Base-by-base conservation (phyloP, 92 coral and sea anemone species). In the Porites evermanni region DNA sequence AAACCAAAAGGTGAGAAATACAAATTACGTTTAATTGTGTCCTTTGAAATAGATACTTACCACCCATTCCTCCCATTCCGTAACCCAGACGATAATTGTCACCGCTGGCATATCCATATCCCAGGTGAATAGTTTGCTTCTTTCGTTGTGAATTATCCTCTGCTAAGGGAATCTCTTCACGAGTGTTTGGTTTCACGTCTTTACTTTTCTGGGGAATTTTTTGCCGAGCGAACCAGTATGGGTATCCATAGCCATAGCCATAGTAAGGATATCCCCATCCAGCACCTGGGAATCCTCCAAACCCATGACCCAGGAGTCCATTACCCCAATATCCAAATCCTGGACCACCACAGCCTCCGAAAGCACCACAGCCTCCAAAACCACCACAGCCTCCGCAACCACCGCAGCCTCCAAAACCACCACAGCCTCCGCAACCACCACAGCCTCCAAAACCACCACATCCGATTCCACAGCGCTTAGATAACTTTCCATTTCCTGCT, bases 61-160 rank as follows among this genome's bases (percentile, higher is more conserved):
- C 99, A 50, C 99, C 99, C 99, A 97, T 97, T 38, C 99, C 99
- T 58, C 99, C 99, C 59, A 92, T 79, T n/a, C 99, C 99, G 75
- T 95, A 95, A 12, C 99, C 99, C 21, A 97, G 93, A 65, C 99
- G 91, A 79, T 97, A 97, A 91, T 97, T 97, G 70, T 97, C 99
- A 6, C 99, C 99, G 59, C 99, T 97, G 75, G 99, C 99, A 80
- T 97, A 97, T 21, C 99, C 99, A 76, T 97, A 97, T 12, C 99
- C 99, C 26, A 97, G 90, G 67, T 97, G 99, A 67, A 97, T 97
- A 21, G 99, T 97, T 75, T 97, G 99, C 76, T 95, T 97, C 76
- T 97, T 97, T 0, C 70, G 44, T 67, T 82, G 88, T 2, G 29
- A 74, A 16, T 54, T 53, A 70, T 75, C 87, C 10, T 54, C 84